These are phyloP conservation scores for Nibea albiflora DNA, from an alignment of 2,113 vertebrate species.

Conservation along the genomic window DNA sequence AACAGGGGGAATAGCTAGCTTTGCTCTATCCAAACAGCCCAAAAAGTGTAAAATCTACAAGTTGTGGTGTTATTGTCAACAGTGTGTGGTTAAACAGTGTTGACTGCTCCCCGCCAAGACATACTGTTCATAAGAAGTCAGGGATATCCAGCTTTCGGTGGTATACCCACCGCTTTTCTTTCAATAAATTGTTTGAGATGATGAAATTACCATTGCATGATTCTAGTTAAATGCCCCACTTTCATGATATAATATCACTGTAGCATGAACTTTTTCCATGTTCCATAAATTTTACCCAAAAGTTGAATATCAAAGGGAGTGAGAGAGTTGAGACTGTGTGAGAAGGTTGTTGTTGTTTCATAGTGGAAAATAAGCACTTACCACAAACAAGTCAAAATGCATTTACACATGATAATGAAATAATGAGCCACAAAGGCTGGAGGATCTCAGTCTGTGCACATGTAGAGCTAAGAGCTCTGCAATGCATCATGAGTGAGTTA, in stretches of 20 bases:
- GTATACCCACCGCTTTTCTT: too few relatives aligned
- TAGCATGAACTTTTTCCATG: too few relatives aligned
- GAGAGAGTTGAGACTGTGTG: too few relatives aligned
- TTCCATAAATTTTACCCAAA: too few relatives aligned
- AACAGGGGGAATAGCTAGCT: neutral
- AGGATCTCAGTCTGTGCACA: neutral
- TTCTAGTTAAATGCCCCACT: too few relatives aligned
- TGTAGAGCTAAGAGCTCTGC: neutral
- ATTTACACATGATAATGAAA: constrained; percentile 1
- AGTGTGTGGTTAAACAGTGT: neutral
- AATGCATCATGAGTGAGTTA: neutral
- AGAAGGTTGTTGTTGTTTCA: too few relatives aligned
- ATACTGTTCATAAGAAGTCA: neutral
- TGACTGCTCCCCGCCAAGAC: neutral
- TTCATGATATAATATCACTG: too few relatives aligned
- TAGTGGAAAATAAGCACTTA: neutral
- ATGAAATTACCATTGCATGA: too few relatives aligned
- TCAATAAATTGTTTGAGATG: too few relatives aligned
- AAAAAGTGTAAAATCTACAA: neutral
- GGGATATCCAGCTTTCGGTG: too few relatives aligned
- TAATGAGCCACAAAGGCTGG: neutral
- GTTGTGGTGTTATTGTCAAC: neutral
- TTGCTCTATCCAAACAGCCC: neutral
- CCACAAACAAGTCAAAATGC: neutral
- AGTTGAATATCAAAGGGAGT: too few relatives aligned